phyloP scores from a whole-genome alignment of 2,113 vertebrate genomes.

The Mustelus asterias region DNA sequence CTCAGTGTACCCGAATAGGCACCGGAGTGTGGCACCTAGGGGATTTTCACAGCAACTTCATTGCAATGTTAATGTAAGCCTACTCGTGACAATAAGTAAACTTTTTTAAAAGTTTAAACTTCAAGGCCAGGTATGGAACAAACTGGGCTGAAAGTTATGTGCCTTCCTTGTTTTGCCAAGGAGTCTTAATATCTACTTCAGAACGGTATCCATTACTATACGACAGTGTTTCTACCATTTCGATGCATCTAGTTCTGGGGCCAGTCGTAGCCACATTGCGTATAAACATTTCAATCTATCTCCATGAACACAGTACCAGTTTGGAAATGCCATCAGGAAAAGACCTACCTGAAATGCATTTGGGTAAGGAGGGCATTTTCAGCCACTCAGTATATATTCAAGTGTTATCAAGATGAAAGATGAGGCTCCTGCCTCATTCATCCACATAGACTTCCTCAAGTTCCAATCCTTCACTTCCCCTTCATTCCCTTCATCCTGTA shows the following conservation, averaged over 20 bases:
- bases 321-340: neutral
- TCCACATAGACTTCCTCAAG: neutral
- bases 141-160: neutral
- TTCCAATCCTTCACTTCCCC: neutral
- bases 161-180: neutral
- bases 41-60: no score
- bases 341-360: neutral
- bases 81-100: no score
- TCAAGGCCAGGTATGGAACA: neutral
- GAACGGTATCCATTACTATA: neutral
- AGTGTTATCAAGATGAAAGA: neutral
- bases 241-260: neutral
- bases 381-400: neutral
- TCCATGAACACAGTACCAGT: neutral
- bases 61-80: no score
- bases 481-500: neutral
- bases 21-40: no score
- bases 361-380: neutral
- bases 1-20: no score
- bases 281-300: neutral
- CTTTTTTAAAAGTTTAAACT: neutral
- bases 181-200: neutral
- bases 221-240: neutral
- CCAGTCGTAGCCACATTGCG: neutral
- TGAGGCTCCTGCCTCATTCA: neutral